Evolutionary conservation across 2,888 invertebrate genomes (phyloP).

Genomic region (Calameuta pallipes): DNA sequence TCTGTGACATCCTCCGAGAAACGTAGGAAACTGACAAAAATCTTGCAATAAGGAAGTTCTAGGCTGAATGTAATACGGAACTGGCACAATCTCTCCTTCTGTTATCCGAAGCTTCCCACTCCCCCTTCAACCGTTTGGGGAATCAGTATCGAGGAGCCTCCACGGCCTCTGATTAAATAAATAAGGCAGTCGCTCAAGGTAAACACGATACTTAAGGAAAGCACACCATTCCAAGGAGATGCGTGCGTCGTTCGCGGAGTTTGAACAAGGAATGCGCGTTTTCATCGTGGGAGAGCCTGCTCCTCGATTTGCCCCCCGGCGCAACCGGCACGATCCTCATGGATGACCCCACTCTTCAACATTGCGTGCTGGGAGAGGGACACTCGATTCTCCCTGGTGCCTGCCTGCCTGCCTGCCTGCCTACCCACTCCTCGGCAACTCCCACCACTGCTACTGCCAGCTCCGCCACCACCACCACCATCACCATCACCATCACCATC

Average conservation of each 20-base stretch:
- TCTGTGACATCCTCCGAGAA: conserved; percentile 19
- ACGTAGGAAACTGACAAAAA: background rate
- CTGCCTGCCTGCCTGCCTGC: background rate
- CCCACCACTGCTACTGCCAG: background rate
- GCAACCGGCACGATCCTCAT: background rate
- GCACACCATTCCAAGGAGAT: background rate
- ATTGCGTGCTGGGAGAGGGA: background rate
- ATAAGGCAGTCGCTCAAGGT: background rate
- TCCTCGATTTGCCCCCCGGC: conserved; percentile 6
- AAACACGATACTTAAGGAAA: background rate
- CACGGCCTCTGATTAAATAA: background rate
- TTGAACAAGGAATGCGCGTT: conserved; percentile 18
- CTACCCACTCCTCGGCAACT: background rate
- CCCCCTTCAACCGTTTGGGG: background rate
- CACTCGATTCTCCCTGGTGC: background rate
- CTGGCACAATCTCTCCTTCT: conserved; percentile 4
- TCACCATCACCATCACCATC: background rate
- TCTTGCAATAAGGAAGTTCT: background rate
- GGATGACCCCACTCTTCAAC: background rate
- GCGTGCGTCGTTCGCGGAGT: conserved; percentile 12
- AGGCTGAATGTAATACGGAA: conserved; percentile 35
- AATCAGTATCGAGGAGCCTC: background rate
- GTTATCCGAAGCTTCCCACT: background rate
- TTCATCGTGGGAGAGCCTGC: conserved; percentile 11
- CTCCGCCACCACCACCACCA: background rate